Evolutionary conservation across 2,888 invertebrate genomes (phyloP), one percentile per base, ranked within the genome.

Genomic region (Nysson spinosus): DNA sequence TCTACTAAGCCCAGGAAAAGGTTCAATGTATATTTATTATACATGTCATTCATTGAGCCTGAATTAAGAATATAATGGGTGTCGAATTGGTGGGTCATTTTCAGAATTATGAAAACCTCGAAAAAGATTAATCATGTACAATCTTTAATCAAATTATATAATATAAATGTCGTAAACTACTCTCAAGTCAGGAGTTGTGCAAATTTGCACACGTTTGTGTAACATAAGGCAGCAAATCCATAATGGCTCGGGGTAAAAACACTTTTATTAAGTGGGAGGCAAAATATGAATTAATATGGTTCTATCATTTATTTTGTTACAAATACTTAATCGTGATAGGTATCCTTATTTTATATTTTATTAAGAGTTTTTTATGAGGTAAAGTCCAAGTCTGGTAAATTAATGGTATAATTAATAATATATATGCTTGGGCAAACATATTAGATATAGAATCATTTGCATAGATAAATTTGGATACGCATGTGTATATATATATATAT

Each of bases 1-100:
- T 51, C 5, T 26, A 43, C 50, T 20, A 28, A 35, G 28, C 51
- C 39, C 47, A 71, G 39, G 24, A 16, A 39, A 26, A 44, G 19
- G n/a, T 42, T 51, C 16, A 40, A 9, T 58, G 47, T 35, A 43
- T 30, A 17, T 34, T 1, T 26, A 7, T 24, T 7, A 14, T 20
- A 26, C 12, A 16, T 11, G 7, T 7, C 12, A 44, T 26, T 9
- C 6, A 5, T 19, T 19, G 17, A 5, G 1, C 40, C 6, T 17
- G 12, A n/a, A 22, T 64, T 30, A 28, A 39, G 11, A 42, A n/a
- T n/a, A n/a, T n/a, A n/a, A n/a, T n/a, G n/a, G n/a, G n/a, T n/a
- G n/a, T n/a, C n/a, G n/a, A n/a, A n/a, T n/a, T n/a, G n/a, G n/a
- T n/a, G n/a, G n/a, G n/a, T n/a, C n/a, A n/a, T n/a, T n/a, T n/a